Conservation (phyloP, 2,797 vertebrate species). For the Acipenser ruthenus region DNA sequence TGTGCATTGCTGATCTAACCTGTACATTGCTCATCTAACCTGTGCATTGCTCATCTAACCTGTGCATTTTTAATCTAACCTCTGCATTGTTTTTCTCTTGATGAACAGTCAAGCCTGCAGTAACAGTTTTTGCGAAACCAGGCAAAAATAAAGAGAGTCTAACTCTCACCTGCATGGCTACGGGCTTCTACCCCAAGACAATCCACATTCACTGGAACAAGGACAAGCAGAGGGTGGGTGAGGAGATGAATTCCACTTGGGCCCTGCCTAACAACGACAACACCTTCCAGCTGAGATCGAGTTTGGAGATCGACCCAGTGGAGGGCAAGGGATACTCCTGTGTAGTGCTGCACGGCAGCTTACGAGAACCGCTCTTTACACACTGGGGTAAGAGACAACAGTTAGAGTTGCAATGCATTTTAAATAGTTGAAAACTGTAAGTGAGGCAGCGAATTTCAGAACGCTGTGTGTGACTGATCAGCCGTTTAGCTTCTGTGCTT, state of each 20-base stretch:
- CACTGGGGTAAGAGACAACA: conserved; percentile 31
- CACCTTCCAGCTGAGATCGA: conserved; percentile 38
- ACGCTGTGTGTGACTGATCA: too few species aligned
- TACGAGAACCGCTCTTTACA: accelerated
- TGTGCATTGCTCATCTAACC: not conserved
- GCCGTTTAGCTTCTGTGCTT: too few species aligned
- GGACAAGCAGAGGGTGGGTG: accelerated
- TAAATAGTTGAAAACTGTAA: too few species aligned
- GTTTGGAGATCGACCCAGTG: conserved; percentile 24
- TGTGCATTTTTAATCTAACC: not conserved
- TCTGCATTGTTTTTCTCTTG: not conserved
- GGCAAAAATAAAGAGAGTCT: accelerated
- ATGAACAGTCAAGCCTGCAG: not conserved
- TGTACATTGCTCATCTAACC: not conserved
- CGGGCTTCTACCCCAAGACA: conserved; percentile 40
- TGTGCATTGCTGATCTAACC: not conserved
- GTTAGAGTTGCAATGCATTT: too few species aligned
- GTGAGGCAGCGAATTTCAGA: too few species aligned
- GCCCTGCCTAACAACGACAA: conserved; percentile 38
- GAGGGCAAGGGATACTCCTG: conserved; percentile 25
- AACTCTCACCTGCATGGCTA: conserved; percentile 45
- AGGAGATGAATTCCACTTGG: accelerated
- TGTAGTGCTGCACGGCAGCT: conserved; percentile 1
- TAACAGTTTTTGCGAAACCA: not conserved
- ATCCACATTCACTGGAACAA: conserved; percentile 20